phyloP scores from a whole-genome alignment of 2,888 invertebrate species.

The Noctua janthina region DNA sequence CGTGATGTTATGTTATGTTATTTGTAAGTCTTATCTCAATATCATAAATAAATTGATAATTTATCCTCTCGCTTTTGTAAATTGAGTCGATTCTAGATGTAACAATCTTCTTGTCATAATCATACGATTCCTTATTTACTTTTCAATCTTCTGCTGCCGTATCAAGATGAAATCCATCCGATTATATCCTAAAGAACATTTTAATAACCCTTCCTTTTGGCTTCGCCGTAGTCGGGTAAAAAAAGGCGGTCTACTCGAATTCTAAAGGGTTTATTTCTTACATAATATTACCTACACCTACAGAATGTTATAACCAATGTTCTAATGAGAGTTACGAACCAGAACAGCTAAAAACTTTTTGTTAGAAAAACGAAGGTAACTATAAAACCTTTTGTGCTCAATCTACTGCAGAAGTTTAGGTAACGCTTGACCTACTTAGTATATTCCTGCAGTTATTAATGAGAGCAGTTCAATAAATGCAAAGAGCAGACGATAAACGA shows the following conservation, averaged over 20 bases:
- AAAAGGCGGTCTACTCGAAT: neutral
- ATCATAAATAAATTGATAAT: neutral
- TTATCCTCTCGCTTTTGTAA: neutral
- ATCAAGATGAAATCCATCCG: slow-evolving; percentile 13
- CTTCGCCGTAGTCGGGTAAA: no score
- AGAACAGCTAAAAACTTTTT: slow-evolving; percentile 5
- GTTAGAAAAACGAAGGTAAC: slow-evolving; percentile 7
- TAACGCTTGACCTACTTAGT: slow-evolving; percentile 18
- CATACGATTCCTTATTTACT: neutral
- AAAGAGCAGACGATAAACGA: neutral
- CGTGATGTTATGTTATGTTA: no score
- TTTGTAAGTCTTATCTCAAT: neutral
- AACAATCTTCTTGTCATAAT: neutral
- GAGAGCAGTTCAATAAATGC: slow-evolving; percentile 20
- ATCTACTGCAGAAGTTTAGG: slow-evolving; percentile 11
- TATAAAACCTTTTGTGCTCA: slow-evolving; percentile 12
- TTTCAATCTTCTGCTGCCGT: neutral
- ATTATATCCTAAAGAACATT: slow-evolving; percentile 3
- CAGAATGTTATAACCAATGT: neutral
- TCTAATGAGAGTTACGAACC: slow-evolving; percentile 28
- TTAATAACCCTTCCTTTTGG: neutral
- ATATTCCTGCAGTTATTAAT: slow-evolving; percentile 15
- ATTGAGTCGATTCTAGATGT: neutral
- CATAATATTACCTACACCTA: neutral
- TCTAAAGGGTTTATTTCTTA: neutral